Conservation (phyloP, 2,888 invertebrate genomes). For the Machimus rusticus region DNA sequence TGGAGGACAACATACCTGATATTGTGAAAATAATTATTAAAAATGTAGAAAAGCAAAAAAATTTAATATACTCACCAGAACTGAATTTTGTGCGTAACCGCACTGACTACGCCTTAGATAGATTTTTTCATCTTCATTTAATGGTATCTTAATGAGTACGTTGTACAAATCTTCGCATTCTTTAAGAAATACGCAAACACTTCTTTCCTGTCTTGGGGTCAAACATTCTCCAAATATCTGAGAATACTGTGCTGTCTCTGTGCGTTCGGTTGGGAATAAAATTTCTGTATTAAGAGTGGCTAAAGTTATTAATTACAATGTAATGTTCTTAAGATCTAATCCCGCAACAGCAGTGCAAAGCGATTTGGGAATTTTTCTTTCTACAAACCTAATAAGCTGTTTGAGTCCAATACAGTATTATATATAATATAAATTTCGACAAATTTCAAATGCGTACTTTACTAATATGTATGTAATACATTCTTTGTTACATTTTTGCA, state of each 20-base stretch:
- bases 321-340: neutral
- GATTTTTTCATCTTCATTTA: constrained; percentile 59
- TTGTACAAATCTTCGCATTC: constrained; percentile 15
- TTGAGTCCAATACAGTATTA: too few species aligned
- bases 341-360: neutral
- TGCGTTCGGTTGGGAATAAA: constrained; percentile 38
- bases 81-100: constrained; percentile 66
- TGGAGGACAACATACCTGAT: constrained; percentile 68
- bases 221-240: constrained; percentile 7
- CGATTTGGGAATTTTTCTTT: neutral
- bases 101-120: constrained; percentile 73
- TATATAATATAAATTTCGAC: neutral
- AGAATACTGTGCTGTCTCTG: neutral
- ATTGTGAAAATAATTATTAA: neutral
- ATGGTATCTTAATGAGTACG: constrained; percentile 62
- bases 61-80: constrained; percentile 65
- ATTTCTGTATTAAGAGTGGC: constrained; percentile 39
- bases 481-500: neutral
- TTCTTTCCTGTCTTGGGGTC: constrained; percentile 3
- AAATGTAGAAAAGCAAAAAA: neutral
- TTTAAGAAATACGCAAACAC: constrained; percentile 23
- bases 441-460: neutral
- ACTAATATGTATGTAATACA: neutral
- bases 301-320: neutral
- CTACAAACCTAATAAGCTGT: too few species aligned